Percentiles rank a stretch among this genome's conserved stretches.
These are phyloP conservation scores for Rhagoletis zephyria DNA, from an alignment of 1,140 invertebrate species.

Conservation along the genomic window DNA sequence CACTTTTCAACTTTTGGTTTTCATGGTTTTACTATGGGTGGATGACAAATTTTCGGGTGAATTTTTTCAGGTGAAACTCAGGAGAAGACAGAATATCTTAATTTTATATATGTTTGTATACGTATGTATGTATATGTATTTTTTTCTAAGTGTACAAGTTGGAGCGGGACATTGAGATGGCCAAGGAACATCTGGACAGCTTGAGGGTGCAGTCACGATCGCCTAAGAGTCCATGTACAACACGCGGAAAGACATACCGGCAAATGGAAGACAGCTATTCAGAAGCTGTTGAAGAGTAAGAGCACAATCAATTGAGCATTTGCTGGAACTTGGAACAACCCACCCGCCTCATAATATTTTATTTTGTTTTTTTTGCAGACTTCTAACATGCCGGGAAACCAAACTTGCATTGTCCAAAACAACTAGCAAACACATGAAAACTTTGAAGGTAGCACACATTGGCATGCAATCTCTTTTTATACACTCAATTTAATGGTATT, in stretches of 20 bases:
- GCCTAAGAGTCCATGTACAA: slow-evolving; percentile 57
- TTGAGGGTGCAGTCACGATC: slow-evolving; percentile 54
- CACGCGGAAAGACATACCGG: not conserved
- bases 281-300: slow-evolving; percentile 9
- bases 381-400: slow-evolving; percentile 8
- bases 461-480: too few species aligned
- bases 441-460: not conserved
- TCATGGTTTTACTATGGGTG: too few species aligned
- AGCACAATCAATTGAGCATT: too few species aligned
- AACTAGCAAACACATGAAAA: slow-evolving; percentile 44
- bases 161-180: slow-evolving; percentile 63
- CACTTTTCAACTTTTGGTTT: too few species aligned
- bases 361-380: not conserved
- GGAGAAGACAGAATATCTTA: too few species aligned
- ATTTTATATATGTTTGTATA: too few species aligned
- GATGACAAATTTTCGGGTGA: too few species aligned
- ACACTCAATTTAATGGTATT: too few species aligned
- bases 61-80: too few species aligned
- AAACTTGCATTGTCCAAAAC: not conserved
- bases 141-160: slow-evolving; percentile 60
- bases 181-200: slow-evolving; percentile 60
- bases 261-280: slow-evolving; percentile 5
- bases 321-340: too few species aligned
- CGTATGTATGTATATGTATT: not conserved
- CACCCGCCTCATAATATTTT: not conserved